phyloP scores from a whole-genome alignment of 1,140 invertebrate genomes.

The Probaryconus sp. region DNA sequence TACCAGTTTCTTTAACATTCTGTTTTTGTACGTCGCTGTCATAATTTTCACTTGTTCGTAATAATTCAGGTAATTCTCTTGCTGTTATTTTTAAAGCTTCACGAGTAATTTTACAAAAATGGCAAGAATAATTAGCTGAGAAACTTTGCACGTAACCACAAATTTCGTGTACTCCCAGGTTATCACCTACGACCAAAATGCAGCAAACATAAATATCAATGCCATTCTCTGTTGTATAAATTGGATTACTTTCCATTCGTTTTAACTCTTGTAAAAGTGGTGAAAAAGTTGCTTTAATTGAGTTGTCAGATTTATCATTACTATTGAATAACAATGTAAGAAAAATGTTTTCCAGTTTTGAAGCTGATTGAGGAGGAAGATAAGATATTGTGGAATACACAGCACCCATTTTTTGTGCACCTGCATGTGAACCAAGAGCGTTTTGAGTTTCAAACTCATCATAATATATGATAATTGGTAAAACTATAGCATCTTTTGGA shows the following conservation, averaged over 20 bases:
- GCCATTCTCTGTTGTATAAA: conserved; percentile 8
- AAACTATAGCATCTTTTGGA: not conserved
- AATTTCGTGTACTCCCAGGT: conserved; percentile 26
- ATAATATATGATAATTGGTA: conserved; percentile 12
- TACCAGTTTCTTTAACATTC: conserved; percentile 10
- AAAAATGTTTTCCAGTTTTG: conserved; percentile 25
- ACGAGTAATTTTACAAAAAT: conserved; percentile 25
- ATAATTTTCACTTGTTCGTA: conserved; percentile 6
- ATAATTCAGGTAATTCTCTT: not conserved
- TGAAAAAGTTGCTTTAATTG: not conserved
- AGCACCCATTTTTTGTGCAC: conserved; percentile 10
- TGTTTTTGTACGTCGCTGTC: conserved; percentile 3
- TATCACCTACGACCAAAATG: conserved; percentile 26
- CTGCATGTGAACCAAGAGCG: conserved; percentile 5
- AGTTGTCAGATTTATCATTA: not conserved
- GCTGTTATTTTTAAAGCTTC: not conserved
- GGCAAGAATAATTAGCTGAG: conserved; percentile 24
- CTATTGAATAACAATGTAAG: conserved; percentile 11
- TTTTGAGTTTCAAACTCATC: conserved; percentile 17
- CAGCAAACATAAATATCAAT: conserved; percentile 14
- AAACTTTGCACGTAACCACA: conserved; percentile 39
- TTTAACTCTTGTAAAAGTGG: conserved; percentile 19
- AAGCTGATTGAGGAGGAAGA: conserved; percentile 7
- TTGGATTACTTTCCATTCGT: not conserved
- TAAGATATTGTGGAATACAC: conserved; percentile 7